A percentile compares a stretch with the other conserved stretches of the same genome.
Conservation (phyloP, 64 coral and sea anemone species). For the Montipora cactus region DNA sequence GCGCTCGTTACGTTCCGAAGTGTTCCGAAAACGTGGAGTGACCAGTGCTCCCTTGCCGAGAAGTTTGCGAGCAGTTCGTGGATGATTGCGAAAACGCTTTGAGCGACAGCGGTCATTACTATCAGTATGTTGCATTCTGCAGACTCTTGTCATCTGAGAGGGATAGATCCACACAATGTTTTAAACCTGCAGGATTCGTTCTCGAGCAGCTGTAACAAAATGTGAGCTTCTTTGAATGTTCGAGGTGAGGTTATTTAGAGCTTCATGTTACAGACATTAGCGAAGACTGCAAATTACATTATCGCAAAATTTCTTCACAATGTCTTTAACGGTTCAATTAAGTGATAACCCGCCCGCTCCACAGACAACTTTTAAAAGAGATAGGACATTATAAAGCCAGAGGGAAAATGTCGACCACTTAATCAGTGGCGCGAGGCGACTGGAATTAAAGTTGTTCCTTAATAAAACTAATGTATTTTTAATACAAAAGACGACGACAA, state of each 20-base stretch:
- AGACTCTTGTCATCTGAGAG: background rate
- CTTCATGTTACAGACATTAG: background rate
- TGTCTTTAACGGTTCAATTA: too few relatives aligned
- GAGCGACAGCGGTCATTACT: background rate
- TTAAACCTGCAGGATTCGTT: conserved; percentile 32
- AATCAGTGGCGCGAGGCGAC: background rate
- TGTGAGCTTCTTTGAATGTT: background rate
- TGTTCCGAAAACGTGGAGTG: conserved; percentile 23
- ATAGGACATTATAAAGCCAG: background rate
- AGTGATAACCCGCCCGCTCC: too few relatives aligned
- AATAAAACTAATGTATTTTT: background rate
- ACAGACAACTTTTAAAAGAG: too few relatives aligned
- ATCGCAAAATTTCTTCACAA: too few relatives aligned
- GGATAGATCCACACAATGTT: background rate
- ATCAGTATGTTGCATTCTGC: conserved; percentile 18
- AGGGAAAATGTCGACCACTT: background rate
- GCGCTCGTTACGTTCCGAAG: conserved; percentile 44
- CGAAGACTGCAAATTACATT: background rate
- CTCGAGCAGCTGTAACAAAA: background rate
- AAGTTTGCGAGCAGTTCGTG: conserved; percentile 52
- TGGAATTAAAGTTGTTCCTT: background rate
- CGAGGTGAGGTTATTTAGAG: background rate
- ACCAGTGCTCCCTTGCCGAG: conserved; percentile 42
- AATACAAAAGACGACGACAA: too few relatives aligned
- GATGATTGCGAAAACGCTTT: conserved; percentile 35